A percentile compares a stretch with the other conserved stretches of the same genome.
Evolutionary conservation across 2,113 vertebrate species (phyloP).

Genomic region (Salvelinus namaycush): DNA sequence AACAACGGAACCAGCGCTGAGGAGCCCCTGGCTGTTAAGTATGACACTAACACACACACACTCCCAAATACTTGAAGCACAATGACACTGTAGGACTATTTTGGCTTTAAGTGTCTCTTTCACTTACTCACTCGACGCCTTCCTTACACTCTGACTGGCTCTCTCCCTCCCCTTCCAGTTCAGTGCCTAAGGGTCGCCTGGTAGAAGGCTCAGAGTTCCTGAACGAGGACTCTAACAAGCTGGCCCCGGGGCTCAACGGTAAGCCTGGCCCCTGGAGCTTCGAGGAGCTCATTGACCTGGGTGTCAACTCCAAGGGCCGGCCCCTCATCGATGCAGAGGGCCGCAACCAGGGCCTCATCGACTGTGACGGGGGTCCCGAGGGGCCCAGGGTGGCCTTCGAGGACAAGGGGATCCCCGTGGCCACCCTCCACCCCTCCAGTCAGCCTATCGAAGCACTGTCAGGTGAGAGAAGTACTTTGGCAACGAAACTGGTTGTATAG

Average conservation of each 20-base stretch:
- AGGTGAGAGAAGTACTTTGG: slow-evolving; percentile 64
- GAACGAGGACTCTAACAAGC: slow-evolving; percentile 69
- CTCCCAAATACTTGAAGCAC: background rate
- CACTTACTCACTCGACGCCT: background rate
- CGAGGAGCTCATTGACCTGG: slow-evolving; percentile 80
- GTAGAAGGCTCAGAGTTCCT: slow-evolving; percentile 62
- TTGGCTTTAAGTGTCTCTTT: background rate
- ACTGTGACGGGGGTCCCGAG: slow-evolving; percentile 66
- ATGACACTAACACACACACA: slow-evolving; percentile 2
- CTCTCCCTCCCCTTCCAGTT: slow-evolving; percentile 56
- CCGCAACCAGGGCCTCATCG: slow-evolving; percentile 74
- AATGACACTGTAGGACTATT: too few relatives aligned
- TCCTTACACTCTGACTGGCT: background rate
- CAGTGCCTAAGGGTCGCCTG: slow-evolving; percentile 62
- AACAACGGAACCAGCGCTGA: slow-evolving; percentile 60
- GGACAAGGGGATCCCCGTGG: slow-evolving; percentile 74
- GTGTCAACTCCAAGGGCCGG: slow-evolving; percentile 73
- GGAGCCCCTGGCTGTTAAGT: slow-evolving; percentile 70
- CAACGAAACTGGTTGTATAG: too few relatives aligned
- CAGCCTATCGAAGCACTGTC: slow-evolving; percentile 81
- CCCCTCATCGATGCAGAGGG: slow-evolving; percentile 67
- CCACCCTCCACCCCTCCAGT: slow-evolving; percentile 71
- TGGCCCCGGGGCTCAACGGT: slow-evolving; percentile 70
- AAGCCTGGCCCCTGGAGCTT: slow-evolving; percentile 79
- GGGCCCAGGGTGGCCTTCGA: slow-evolving; percentile 75